phyloP scores from a whole-genome alignment of 2,888 invertebrate species.

The Pollenia amentaria region DNA sequence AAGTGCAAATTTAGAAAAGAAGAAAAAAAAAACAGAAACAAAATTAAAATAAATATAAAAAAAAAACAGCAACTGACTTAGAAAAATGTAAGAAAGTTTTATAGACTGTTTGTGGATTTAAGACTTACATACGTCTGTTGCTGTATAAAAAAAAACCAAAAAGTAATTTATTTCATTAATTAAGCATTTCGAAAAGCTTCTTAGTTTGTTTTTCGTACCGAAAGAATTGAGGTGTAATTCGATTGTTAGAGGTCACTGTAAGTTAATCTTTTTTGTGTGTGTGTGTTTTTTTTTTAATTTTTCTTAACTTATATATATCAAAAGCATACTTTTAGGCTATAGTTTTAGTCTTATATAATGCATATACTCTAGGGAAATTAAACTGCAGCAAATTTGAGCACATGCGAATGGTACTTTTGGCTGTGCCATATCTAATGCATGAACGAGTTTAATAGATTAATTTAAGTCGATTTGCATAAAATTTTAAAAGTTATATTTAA shows the following conservation, averaged over 20 bases:
- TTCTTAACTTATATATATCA: no score
- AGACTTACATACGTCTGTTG: background rate
- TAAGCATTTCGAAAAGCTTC: background rate
- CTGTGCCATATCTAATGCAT: no score
- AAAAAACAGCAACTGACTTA: background rate
- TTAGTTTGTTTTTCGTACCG: conserved; percentile 4
- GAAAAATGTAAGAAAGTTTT: conserved; percentile 5
- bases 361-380: no score
- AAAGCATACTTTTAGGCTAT: no score
- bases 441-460: no score
- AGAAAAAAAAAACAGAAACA: background rate
- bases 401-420: no score
- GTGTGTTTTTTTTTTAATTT: no score
- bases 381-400: no score
- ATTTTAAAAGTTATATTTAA: no score
- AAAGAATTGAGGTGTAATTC: background rate
- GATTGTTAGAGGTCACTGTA: background rate
- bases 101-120: background rate
- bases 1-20: conserved; percentile 20
- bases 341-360: no score
- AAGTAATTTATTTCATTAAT: conserved; percentile 44
- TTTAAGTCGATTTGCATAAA: no score
- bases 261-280: background rate
- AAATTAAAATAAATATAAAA: background rate
- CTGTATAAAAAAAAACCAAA: background rate